Conservation (phyloP, 2,888 invertebrate species). For the Pomacea canaliculata region DNA sequence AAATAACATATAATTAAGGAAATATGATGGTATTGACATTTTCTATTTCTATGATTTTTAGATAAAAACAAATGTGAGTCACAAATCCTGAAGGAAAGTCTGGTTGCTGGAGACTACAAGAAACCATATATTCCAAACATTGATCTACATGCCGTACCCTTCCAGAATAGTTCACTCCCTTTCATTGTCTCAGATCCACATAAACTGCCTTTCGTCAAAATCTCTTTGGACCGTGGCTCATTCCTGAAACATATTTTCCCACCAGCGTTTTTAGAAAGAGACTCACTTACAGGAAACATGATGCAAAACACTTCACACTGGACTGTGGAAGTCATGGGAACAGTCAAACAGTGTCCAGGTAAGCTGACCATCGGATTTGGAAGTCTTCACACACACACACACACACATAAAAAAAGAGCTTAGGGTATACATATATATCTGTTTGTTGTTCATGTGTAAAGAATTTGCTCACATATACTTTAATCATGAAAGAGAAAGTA, state of each 20-base stretch:
- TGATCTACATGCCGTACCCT: conserved; percentile 40
- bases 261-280: conserved; percentile 47
- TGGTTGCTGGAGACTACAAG: conserved; percentile 23
- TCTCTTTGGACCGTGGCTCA: conserved; percentile 39
- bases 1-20: too few relatives aligned
- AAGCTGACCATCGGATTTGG: not conserved
- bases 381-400: too few relatives aligned
- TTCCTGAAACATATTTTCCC: conserved; percentile 56
- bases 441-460: too few relatives aligned
- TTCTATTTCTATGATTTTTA: not conserved
- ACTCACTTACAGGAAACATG: conserved; percentile 57
- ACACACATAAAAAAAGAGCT: too few relatives aligned
- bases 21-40: too few relatives aligned
- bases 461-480: too few relatives aligned
- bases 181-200: conserved; percentile 48
- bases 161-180: conserved; percentile 38
- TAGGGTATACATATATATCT: too few relatives aligned
- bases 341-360: conserved; percentile 53
- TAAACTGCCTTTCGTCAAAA: conserved; percentile 38
- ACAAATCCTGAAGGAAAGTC: conserved; percentile 11
- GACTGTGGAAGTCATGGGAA: conserved; percentile 47
- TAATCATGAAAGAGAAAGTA: too few relatives aligned
- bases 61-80: conserved; percentile 17
- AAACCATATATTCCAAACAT: conserved; percentile 42
- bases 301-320: conserved; percentile 52